Evolutionary conservation across 2,113 vertebrate genomes (phyloP).

Genomic region (Cisticola juncidis): DNA sequence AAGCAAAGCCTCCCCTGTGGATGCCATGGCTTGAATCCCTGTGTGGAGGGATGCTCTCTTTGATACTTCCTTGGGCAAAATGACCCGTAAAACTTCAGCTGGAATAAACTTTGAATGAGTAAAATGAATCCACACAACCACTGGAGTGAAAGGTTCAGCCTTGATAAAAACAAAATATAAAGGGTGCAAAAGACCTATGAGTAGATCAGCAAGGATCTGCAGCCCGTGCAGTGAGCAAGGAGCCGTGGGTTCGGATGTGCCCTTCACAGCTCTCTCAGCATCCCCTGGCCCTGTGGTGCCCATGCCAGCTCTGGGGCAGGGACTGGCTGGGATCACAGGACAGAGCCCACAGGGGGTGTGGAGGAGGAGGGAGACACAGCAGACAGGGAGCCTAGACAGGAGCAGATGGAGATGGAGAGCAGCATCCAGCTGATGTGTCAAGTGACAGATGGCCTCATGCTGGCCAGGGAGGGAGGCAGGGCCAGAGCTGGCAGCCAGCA

Average conservation of each 20-base stretch:
- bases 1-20: no score
- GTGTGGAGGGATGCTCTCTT: background rate
- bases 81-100: background rate
- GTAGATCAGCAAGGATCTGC: background rate
- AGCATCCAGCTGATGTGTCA: background rate
- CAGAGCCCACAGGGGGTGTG: background rate
- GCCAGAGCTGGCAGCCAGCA: background rate
- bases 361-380: background rate
- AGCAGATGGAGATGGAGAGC: background rate
- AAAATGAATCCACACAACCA: background rate
- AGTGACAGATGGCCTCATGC: rapidly evolving
- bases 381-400: rapidly evolving
- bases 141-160: background rate
- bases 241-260: rapidly evolving
- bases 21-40: background rate
- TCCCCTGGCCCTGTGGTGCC: background rate
- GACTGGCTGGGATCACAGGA: no score
- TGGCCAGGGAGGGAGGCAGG: background rate
- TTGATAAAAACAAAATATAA: background rate
- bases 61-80: background rate
- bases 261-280: background rate
- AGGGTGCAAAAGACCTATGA: background rate
- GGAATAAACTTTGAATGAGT: background rate
- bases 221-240: background rate
- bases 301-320: background rate